Base-by-base conservation (phyloP, 2,113 vertebrate species). In the Malurus alboscapulatus region DNA sequence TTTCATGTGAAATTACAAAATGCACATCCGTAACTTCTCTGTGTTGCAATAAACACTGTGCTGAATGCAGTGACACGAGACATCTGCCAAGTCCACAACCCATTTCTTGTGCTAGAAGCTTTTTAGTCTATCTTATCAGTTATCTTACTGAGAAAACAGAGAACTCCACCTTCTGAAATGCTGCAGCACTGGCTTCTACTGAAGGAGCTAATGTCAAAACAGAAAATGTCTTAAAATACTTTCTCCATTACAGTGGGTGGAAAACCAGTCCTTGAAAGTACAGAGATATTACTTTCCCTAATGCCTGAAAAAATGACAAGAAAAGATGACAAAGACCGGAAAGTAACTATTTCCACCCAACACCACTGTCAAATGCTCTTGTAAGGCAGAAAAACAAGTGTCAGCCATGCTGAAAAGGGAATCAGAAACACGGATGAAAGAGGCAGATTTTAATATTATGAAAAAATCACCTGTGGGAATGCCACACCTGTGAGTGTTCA, bases 401-500 rank as follows among this genome's bases (percentile, higher is more conserved):
- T 20, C 54, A 79, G 27, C 27, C 26, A 8, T 40, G 26, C 45
- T 34, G 22, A 84, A 50, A 95, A 57, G 50, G 34, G 20, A 61
- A 50, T 53, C 7, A 72, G 75, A 86, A 68, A 30, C 32, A n/a
- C 61, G 22, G 22, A 29, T 81, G 27, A 36, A 29, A 80, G 48
- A 75, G 53, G 36, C 14, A 95, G 53, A 50, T 12, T 59, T 45
- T 21, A 75, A 68, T 2, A 7, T 14, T 50, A 20, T 36, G 6
- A 88, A 80, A 48, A 27, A 84, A 45, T 25, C 27, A 27, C 0
- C 0, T 72, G n/a, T 42, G 36, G 22, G 40, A 92, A 81, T 90
- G 53, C 5, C 29, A 53, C 25, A 50, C 2, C 0, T 22, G 32
- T 0, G 1, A 72, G 9, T 45, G 14, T 29, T 62, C 25, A 38